These are phyloP conservation scores for Polylopha cassiicola DNA, from an alignment of 2,888 invertebrate species.

Conservation along the genomic window DNA sequence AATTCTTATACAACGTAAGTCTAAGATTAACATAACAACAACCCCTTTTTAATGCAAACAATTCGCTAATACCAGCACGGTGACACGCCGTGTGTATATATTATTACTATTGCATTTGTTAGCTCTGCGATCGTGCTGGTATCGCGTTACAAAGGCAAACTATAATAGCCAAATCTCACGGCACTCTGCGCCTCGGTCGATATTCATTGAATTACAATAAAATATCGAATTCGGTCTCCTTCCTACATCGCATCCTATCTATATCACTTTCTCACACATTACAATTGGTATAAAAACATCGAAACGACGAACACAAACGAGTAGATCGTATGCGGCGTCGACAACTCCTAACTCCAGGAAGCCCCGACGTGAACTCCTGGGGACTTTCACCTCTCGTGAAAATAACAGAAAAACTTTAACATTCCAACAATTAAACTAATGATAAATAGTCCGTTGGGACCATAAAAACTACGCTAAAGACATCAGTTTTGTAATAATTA, in stretches of 20 bases:
- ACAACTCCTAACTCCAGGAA: no score
- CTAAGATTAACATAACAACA: slow-evolving; percentile 73
- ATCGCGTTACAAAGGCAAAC: no score
- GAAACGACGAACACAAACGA: slow-evolving; percentile 1
- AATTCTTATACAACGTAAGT: slow-evolving; percentile 65
- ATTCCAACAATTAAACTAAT: slow-evolving; percentile 50
- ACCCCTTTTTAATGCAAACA: slow-evolving; percentile 62
- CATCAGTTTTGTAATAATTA: slow-evolving; percentile 14
- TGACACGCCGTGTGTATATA: no score
- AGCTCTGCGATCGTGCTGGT: no score
- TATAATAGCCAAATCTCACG: no score
- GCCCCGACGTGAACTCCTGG: slow-evolving; percentile 10
- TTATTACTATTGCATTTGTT: no score
- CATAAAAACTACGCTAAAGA: slow-evolving; percentile 20
- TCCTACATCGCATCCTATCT: slow-evolving; percentile 29
- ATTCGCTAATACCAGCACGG: slow-evolving; percentile 30
- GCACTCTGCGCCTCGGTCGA: no score
- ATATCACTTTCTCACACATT: slow-evolving; percentile 35
- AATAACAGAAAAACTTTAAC: slow-evolving; percentile 52
- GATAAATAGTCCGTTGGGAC: slow-evolving; percentile 18
- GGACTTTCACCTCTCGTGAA: slow-evolving; percentile 13
- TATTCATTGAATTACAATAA: no score
- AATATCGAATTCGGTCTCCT: no score
- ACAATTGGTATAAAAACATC: slow-evolving; percentile 46
- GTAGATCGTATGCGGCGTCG: no score